These are phyloP conservation scores for Brachyistius frenatus DNA, from an alignment of 2,113 vertebrate genomes.

Conservation along the genomic window DNA sequence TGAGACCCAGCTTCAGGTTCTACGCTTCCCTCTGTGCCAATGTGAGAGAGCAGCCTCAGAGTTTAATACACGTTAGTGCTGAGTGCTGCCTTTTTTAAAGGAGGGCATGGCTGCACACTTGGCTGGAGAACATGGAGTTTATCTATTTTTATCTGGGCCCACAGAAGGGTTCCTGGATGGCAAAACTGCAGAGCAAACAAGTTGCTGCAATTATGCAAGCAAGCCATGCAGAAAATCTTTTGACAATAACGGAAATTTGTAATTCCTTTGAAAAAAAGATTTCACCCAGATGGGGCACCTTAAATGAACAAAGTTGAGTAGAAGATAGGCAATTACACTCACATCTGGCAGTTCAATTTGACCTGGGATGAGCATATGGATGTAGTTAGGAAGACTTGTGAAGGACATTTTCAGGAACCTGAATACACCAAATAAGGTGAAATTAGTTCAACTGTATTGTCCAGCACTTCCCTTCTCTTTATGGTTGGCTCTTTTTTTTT, in stretches of 20 bases:
- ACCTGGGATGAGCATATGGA: conserved; percentile 7
- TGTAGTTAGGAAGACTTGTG: background rate
- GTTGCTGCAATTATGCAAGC: conserved; percentile 64
- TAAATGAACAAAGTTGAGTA: conserved; percentile 9
- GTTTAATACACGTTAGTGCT: conserved; percentile 74
- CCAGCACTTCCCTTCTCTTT: too few relatives aligned
- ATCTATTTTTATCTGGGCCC: conserved; percentile 71
- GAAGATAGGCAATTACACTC: conserved; percentile 4
- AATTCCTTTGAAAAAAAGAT: background rate
- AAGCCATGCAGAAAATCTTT: conserved; percentile 71
- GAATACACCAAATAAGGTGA: background rate
- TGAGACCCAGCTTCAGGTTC: conserved; percentile 35
- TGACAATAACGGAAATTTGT: conserved; percentile 63
- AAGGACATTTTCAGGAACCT: conserved; percentile 4
- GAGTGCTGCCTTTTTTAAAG: conserved; percentile 61
- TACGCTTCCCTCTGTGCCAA: conserved; percentile 40
- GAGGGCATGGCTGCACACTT: conserved; percentile 58
- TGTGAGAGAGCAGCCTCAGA: conserved; percentile 40
- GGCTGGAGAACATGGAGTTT: conserved; percentile 58
- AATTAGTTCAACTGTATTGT: too few relatives aligned
- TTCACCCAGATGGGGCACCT: conserved; percentile 38
- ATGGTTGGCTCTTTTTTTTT: too few relatives aligned
- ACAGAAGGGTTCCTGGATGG: conserved; percentile 55
- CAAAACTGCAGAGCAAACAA: conserved; percentile 72
- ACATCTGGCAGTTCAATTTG: conserved; percentile 5